Evolutionary conservation across 1,140 invertebrate genomes (phyloP).

Genomic region (Argopecten irradians): DNA sequence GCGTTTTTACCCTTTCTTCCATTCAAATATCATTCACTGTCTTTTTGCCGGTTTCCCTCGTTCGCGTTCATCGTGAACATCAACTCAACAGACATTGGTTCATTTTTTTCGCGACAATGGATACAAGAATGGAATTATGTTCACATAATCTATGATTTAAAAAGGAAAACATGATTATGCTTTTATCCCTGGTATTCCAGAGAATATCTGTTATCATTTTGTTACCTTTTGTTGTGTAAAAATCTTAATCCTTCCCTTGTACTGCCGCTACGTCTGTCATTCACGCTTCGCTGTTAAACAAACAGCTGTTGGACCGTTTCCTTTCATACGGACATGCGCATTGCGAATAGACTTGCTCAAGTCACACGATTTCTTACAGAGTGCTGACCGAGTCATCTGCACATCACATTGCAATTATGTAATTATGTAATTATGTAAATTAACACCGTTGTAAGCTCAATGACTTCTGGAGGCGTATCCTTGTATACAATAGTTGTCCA

Average conservation of each 20-base stretch:
- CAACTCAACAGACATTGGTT: neutral
- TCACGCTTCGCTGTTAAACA: neutral
- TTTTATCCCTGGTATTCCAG: neutral
- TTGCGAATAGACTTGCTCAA: neutral
- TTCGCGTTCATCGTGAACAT: neutral
- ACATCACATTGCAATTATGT: too few species aligned
- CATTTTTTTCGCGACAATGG: neutral
- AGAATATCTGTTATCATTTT: neutral
- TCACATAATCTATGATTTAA: neutral
- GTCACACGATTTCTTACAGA: too few species aligned
- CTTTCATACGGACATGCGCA: neutral
- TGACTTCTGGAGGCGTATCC: too few species aligned
- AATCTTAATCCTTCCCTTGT: neutral
- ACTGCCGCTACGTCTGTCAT: neutral
- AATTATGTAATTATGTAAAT: too few species aligned
- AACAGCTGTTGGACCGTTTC: conserved; percentile 4
- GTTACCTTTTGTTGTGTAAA: neutral
- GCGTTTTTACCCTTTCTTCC: neutral
- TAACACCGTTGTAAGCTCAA: too few species aligned
- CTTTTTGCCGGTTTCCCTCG: neutral
- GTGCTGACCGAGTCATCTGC: too few species aligned
- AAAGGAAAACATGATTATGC: neutral
- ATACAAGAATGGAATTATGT: neutral
- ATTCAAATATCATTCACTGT: neutral
- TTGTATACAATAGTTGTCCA: too few species aligned